A percentile compares a stretch with the other conserved stretches of the same genome.
These are phyloP conservation scores for Rhombomys opimus DNA, from an alignment of 2,113 vertebrate species.

Conservation along the genomic window DNA sequence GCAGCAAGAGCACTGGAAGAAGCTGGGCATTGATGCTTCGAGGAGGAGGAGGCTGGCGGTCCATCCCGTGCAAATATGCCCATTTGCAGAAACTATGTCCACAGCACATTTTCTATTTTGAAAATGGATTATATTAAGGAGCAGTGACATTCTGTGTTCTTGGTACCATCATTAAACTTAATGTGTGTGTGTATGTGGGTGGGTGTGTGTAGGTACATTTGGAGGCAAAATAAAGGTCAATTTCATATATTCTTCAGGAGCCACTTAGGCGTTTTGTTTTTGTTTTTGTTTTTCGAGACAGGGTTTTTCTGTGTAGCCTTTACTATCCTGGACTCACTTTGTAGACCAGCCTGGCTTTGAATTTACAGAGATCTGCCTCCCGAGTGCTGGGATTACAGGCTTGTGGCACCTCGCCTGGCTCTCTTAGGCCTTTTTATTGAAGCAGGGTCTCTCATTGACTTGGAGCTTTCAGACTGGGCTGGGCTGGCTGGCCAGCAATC, in stretches of 20 bases:
- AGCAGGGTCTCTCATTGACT: neutral
- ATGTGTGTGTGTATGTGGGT: neutral
- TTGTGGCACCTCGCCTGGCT: no score
- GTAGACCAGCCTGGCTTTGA: no score
- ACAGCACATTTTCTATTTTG: neutral
- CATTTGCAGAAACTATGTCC: neutral
- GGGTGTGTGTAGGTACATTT: neutral
- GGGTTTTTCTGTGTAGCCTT: no score
- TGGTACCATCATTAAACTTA: neutral
- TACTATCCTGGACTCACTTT: no score
- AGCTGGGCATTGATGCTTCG: neutral
- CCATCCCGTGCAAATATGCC: neutral
- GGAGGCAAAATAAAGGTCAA: neutral
- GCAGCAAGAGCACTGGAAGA: neutral
- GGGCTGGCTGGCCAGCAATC: neutral
- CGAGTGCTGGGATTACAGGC: no score
- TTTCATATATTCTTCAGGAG: neutral
- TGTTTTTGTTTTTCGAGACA: neutral
- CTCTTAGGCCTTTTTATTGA: no score
- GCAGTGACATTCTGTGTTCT: neutral
- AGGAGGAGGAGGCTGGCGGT: neutral
- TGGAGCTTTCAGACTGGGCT: neutral
- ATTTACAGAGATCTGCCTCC: no score
- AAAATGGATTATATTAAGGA: slow-evolving; percentile 22
- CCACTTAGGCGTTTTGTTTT: neutral